Evolutionary conservation across 23 tunicate genomes (phyloP).

Genomic region (Phallusia fumigata): DNA sequence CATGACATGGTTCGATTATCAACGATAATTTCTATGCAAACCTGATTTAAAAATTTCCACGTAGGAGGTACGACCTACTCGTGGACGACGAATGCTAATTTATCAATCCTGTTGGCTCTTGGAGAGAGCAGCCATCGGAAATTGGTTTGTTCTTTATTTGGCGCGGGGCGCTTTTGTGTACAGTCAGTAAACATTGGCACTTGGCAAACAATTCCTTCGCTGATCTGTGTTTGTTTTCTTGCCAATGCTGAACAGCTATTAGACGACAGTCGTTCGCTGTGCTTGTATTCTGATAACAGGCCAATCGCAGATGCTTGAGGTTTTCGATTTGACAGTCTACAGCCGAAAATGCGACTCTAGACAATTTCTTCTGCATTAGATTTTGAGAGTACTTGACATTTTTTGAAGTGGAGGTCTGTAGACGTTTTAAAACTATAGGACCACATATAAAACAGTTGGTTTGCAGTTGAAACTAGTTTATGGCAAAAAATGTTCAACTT

Average conservation of each 20-base stretch:
- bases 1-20: too few relatives aligned
- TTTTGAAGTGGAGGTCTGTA: background rate
- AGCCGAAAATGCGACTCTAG: background rate
- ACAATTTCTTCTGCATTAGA: background rate
- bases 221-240: background rate
- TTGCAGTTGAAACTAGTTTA: too few relatives aligned
- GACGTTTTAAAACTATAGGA: background rate
- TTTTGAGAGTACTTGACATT: constrained; percentile 1
- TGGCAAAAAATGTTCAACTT: too few relatives aligned
- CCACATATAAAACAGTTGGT: too few relatives aligned
- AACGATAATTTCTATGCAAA: too few relatives aligned
- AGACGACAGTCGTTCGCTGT: background rate
- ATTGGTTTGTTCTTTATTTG: constrained; percentile 10
- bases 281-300: background rate
- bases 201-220: background rate
- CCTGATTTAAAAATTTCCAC: too few relatives aligned
- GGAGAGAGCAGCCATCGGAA: background rate
- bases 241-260: constrained; percentile 10
- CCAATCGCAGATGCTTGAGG: too few relatives aligned
- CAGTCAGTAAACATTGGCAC: background rate
- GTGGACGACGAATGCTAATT: background rate
- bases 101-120: background rate
- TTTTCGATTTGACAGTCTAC: background rate
- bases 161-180: constrained; percentile 11
- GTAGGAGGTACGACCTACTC: too few relatives aligned